These are phyloP conservation scores for Linepithema humile DNA, from an alignment of 1,140 invertebrate genomes.

Conservation along the genomic window DNA sequence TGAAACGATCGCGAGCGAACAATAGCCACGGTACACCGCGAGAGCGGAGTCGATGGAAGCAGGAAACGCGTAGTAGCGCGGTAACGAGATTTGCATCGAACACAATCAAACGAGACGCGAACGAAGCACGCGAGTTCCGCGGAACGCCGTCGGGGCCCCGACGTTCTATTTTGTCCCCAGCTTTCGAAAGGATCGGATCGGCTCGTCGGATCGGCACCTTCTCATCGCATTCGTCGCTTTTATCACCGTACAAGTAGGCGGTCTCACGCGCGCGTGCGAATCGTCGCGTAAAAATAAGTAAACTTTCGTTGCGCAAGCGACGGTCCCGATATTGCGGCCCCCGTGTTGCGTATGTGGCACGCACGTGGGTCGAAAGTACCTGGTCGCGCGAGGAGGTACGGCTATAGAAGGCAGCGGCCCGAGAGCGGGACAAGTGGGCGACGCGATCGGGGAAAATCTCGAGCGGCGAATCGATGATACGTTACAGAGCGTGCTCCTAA, in stretches of 20 bases:
- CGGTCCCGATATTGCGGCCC: constrained; percentile 51
- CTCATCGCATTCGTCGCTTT: neutral
- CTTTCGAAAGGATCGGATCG: constrained; percentile 23
- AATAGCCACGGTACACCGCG: neutral
- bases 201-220: neutral
- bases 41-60: constrained; percentile 14
- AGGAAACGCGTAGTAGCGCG: constrained; percentile 32
- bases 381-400: constrained; percentile 7
- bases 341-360: constrained; percentile 57
- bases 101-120: neutral
- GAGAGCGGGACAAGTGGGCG: constrained; percentile 30
- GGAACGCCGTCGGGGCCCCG: neutral
- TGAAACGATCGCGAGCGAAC: constrained; percentile 6
- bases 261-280: constrained; percentile 1
- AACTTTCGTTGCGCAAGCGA: constrained; percentile 39
- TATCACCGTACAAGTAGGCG: constrained; percentile 32
- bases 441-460: constrained; percentile 28
- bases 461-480: constrained; percentile 26
- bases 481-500: neutral
- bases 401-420: constrained; percentile 50
- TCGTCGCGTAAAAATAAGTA: constrained; percentile 45
- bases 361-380: constrained; percentile 51
- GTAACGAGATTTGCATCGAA: neutral
- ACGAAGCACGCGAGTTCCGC: neutral
- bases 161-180: neutral